Conservation (phyloP, 2,888 invertebrate genomes). For the Callimorpha dominula region DNA sequence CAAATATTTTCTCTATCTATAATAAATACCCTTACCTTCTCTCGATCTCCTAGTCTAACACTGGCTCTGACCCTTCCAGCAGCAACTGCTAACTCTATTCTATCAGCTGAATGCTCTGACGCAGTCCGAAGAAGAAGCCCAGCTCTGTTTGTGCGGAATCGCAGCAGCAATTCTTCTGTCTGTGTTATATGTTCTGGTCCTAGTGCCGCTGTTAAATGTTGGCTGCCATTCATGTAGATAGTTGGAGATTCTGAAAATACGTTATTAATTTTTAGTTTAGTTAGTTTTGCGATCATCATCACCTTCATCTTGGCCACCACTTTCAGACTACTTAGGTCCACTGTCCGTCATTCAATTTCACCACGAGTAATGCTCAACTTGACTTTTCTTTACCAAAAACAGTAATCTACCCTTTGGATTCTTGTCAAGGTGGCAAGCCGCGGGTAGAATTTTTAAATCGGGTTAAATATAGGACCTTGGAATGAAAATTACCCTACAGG, state of each 20-base stretch:
- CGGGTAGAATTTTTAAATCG: too few relatives aligned
- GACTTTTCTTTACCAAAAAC: too few relatives aligned
- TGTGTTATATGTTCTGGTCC: slow-evolving; percentile 93
- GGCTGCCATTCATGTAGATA: slow-evolving; percentile 95
- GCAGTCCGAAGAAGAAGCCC: slow-evolving; percentile 93
- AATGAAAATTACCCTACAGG: background rate
- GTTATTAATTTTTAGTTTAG: background rate
- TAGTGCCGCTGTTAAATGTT: slow-evolving; percentile 92
- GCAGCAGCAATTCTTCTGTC: slow-evolving; percentile 95
- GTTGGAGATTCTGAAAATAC: slow-evolving; percentile 92
- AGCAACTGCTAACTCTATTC: slow-evolving; percentile 94
- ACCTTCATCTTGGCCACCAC: too few relatives aligned
- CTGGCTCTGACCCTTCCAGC: slow-evolving; percentile 94
- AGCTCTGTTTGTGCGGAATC: slow-evolving; percentile 94
- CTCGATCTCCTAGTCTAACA: slow-evolving; percentile 93
- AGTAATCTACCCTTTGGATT: too few relatives aligned
- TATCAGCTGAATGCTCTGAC: slow-evolving; percentile 92
- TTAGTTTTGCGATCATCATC: too few relatives aligned
- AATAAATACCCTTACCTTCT: slow-evolving; percentile 87
- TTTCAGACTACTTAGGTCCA: too few relatives aligned
- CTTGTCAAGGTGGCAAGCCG: too few relatives aligned
- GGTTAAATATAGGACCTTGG: background rate
- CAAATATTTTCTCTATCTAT: too few relatives aligned
- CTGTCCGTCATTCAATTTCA: too few relatives aligned
- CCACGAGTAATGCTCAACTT: too few relatives aligned